A percentile compares a stretch with the other conserved stretches of the same genome.
phyloP scores from a whole-genome alignment of 2,113 vertebrate species.

The Stigmatopora nigra region DNA sequence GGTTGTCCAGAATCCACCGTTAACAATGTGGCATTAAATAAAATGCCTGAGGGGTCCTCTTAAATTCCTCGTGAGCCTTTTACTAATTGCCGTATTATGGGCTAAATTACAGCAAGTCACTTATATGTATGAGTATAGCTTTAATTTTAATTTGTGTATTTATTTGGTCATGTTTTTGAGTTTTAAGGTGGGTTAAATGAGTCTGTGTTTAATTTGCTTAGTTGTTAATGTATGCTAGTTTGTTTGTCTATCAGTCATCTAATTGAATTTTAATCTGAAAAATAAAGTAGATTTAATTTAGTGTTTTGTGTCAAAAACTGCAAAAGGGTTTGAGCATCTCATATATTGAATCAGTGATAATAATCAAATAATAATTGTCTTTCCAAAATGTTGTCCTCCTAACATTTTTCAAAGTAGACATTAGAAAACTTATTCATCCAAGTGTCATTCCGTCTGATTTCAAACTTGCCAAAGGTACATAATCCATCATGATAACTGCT shows the following conservation, averaged over 20 bases:
- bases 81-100: conserved; percentile 9
- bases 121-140: neutral
- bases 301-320: neutral
- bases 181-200: neutral
- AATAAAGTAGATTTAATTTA: too few relatives aligned
- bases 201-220: neutral
- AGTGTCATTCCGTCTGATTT: neutral
- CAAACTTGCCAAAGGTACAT: conserved; percentile 10
- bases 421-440: conserved; percentile 7
- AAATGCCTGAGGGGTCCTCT: conserved; percentile 22
- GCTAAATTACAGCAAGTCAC: neutral
- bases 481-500: conserved; percentile 19
- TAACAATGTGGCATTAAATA: conserved; percentile 35
- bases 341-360: neutral
- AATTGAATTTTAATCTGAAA: too few relatives aligned
- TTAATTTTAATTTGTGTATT: neutral
- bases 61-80: conserved; percentile 6
- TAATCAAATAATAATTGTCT: neutral
- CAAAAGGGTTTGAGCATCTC: neutral
- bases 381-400: neutral
- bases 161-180: neutral
- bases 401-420: neutral
- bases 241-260: neutral
- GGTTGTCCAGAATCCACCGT: conserved; percentile 33
- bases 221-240: neutral